Percentiles rank a stretch among this genome's conserved stretches.
Conservation (phyloP, 2,797 vertebrate genomes). For the Atherinosoma microstoma region DNA sequence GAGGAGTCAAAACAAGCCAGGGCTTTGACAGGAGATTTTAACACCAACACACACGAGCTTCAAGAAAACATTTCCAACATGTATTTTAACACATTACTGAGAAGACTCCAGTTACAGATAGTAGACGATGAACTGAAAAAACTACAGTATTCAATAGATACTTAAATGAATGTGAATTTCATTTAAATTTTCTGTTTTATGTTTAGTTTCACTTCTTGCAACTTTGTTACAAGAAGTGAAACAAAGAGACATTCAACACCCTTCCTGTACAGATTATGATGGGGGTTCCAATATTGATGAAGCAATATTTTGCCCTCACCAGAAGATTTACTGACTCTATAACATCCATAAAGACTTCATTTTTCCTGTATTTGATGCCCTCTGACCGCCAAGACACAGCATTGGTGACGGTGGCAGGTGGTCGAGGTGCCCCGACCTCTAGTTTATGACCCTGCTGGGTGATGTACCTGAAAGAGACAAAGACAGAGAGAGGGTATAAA, state of each 20-base stretch:
- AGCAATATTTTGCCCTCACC: conserved; percentile 69
- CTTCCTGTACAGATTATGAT: not conserved
- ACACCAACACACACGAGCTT: not conserved
- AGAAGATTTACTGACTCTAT: conserved; percentile 88
- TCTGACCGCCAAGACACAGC: conserved; percentile 89
- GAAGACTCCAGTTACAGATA: not conserved
- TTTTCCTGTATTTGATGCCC: conserved; percentile 89
- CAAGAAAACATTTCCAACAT: not conserved
- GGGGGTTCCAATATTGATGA: not conserved
- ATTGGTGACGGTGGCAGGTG: conserved; percentile 87
- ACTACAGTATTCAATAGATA: not conserved
- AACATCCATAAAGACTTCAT: conserved; percentile 89
- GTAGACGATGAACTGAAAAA: not conserved
- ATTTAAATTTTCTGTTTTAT: not conserved
- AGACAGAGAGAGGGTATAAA: conserved; percentile 16
- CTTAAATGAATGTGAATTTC: not conserved
- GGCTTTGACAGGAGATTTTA: not conserved
- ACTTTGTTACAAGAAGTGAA: not conserved
- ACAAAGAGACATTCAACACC: not conserved
- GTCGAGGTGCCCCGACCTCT: conserved; percentile 84
- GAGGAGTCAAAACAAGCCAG: conserved; percentile 35
- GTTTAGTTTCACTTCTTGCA: not conserved
- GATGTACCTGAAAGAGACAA: conserved; percentile 81
- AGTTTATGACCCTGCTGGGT: conserved; percentile 88
- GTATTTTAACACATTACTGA: not conserved